phyloP scores from a whole-genome alignment of 1,140 invertebrate species.

The Myzus persicae region DNA sequence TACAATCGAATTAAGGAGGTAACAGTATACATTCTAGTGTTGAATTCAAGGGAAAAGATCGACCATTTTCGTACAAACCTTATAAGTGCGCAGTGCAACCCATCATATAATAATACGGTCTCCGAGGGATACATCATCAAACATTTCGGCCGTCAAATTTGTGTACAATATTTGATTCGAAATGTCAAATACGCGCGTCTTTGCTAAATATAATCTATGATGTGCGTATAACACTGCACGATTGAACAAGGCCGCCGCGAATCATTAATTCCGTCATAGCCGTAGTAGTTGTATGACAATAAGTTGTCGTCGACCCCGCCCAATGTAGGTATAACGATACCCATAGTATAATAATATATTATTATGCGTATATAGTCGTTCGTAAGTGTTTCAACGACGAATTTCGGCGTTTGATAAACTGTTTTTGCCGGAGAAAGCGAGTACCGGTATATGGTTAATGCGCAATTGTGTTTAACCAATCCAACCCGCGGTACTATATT shows the following conservation, averaged over 20 bases:
- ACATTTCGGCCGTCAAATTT: not conserved
- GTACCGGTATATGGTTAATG: not conserved
- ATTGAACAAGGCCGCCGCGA: not conserved
- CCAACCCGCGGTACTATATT: not conserved
- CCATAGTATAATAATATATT: not conserved
- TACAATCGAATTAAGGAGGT: not conserved
- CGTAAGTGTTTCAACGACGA: conserved; percentile 6
- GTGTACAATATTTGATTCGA: not conserved
- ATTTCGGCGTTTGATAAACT: conserved; percentile 1
- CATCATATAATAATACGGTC: not conserved
- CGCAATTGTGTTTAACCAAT: conserved; percentile 16
- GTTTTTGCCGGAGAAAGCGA: not conserved
- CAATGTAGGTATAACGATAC: not conserved
- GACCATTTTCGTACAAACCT: not conserved
- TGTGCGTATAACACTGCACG: not conserved
- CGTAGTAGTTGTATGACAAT: not conserved
- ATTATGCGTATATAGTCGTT: not conserved
- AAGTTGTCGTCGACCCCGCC: not conserved
- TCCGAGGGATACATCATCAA: not conserved
- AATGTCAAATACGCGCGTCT: not conserved
- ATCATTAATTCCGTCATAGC: not conserved
- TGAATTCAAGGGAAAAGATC: not conserved
- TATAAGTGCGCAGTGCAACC: not conserved
- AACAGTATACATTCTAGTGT: too few relatives aligned
- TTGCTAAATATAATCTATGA: not conserved